These are phyloP conservation scores for Dasypogon diadema DNA, from an alignment of 2,888 invertebrate species.

Conservation along the genomic window DNA sequence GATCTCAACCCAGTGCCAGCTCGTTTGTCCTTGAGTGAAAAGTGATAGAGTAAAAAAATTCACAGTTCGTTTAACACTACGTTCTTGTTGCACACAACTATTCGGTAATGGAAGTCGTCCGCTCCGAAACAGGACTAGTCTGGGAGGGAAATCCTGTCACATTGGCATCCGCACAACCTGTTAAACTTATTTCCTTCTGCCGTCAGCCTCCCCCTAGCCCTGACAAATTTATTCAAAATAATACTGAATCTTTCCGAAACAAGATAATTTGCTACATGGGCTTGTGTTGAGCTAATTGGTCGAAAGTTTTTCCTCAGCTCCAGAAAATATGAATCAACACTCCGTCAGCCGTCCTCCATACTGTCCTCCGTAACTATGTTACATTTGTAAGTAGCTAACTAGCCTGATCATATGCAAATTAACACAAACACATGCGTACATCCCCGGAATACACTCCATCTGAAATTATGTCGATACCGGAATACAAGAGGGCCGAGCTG, in stretches of 20 bases:
- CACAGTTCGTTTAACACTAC: slow-evolving; percentile 56
- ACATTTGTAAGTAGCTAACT: slow-evolving; percentile 50
- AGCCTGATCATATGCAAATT: slow-evolving; percentile 52
- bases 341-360: neutral
- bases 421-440: slow-evolving; percentile 49
- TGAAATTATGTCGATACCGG: slow-evolving; percentile 46
- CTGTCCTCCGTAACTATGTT: slow-evolving; percentile 12
- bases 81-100: slow-evolving; percentile 54
- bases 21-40: slow-evolving; percentile 50
- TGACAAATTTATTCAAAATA: slow-evolving; percentile 39
- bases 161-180: slow-evolving; percentile 48
- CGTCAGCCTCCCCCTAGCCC: neutral
- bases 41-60: slow-evolving; percentile 55
- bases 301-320: slow-evolving; percentile 27
- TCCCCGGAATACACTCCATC: slow-evolving; percentile 28
- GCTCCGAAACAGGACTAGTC: neutral
- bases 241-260: slow-evolving; percentile 42
- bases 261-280: slow-evolving; percentile 26
- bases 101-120: slow-evolving; percentile 28
- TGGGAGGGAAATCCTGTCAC: slow-evolving; percentile 29
- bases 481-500: slow-evolving; percentile 31
- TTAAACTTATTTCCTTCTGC: slow-evolving; percentile 23
- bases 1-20: neutral
- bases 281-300: slow-evolving; percentile 51
- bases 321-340: slow-evolving; percentile 41